A percentile compares a stretch with the other conserved stretches of the same genome.
Conservation (phyloP, 1,140 invertebrate species). For the Anoplophora glabripennis region DNA sequence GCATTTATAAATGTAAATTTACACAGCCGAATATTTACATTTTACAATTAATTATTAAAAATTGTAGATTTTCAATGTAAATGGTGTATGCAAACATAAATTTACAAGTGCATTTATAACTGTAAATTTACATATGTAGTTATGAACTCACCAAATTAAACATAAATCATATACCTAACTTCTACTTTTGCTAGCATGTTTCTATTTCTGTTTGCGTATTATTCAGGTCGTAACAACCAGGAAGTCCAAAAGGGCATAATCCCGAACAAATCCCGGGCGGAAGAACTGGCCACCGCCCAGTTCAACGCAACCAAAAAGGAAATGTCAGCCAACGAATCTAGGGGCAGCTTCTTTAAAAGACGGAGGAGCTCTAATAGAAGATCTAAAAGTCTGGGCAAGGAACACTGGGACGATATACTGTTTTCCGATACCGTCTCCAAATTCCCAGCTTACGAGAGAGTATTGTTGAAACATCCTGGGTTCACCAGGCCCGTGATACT, state of each 20-base stretch:
- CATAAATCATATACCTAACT: not conserved
- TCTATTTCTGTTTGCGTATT: not conserved
- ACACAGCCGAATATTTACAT: not conserved
- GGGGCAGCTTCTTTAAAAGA: slow-evolving; percentile 81
- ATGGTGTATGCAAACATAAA: too few relatives aligned
- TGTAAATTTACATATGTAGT: not conserved
- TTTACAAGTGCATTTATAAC: not conserved
- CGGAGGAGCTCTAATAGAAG: slow-evolving; percentile 77
- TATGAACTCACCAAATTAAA: not conserved
- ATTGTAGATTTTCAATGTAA: too few relatives aligned
- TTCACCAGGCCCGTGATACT: slow-evolving; percentile 94
- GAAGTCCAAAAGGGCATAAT: slow-evolving; percentile 96
- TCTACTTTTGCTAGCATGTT: not conserved
- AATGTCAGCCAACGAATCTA: slow-evolving; percentile 75
- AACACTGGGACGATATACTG: slow-evolving; percentile 96
- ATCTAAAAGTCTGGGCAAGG: slow-evolving; percentile 89
- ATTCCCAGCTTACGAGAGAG: slow-evolving; percentile 96
- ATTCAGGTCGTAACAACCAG: slow-evolving; percentile 77
- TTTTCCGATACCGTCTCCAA: slow-evolving; percentile 92
- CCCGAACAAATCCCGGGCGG: slow-evolving; percentile 88
- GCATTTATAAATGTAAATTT: too few relatives aligned
- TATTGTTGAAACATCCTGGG: slow-evolving; percentile 86
- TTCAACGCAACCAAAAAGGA: slow-evolving; percentile 91
- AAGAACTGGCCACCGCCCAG: slow-evolving; percentile 86
- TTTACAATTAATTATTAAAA: not conserved